phyloP scores from a whole-genome alignment of 2,113 vertebrate species.

The Pao palembangensis region DNA sequence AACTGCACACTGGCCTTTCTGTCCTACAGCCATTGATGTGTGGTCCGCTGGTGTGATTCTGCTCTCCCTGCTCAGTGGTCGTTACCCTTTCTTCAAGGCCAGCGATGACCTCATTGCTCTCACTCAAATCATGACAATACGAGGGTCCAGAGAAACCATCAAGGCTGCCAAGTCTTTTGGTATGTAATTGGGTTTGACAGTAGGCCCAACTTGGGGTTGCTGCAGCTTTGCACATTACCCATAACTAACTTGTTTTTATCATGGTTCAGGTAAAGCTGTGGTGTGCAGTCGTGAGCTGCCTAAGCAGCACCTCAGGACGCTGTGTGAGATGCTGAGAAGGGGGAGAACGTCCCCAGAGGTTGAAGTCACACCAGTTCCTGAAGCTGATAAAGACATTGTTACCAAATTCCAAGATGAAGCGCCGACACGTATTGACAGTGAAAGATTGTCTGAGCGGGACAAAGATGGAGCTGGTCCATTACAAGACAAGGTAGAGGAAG shows the following conservation, averaged over 20 bases:
- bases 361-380: slow-evolving; percentile 24
- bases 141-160: slow-evolving; percentile 90
- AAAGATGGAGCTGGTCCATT: background rate
- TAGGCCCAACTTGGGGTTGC: background rate
- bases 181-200: slow-evolving; percentile 57
- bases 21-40: slow-evolving; percentile 88
- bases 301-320: slow-evolving; percentile 83
- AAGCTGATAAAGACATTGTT: slow-evolving; percentile 3
- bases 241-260: no score
- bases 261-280: slow-evolving; percentile 83
- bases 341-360: slow-evolving; percentile 33
- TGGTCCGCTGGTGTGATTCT: slow-evolving; percentile 96
- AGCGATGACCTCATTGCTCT: slow-evolving; percentile 93
- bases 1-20: slow-evolving; percentile 11
- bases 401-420: slow-evolving; percentile 13
- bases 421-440: slow-evolving; percentile 9
- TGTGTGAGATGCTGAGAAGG: slow-evolving; percentile 88
- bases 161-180: slow-evolving; percentile 90
- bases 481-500: slow-evolving; percentile 22
- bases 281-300: slow-evolving; percentile 89
- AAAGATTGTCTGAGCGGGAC: background rate
- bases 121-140: slow-evolving; percentile 94
- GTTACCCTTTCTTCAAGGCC: slow-evolving; percentile 98
- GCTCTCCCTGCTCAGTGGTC: slow-evolving; percentile 91
- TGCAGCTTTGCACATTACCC: background rate